Percentiles rank a stretch among this genome's conserved stretches.
Evolutionary conservation across 2,888 invertebrate genomes (phyloP).

Genomic region (Microctonus aethiopoides): DNA sequence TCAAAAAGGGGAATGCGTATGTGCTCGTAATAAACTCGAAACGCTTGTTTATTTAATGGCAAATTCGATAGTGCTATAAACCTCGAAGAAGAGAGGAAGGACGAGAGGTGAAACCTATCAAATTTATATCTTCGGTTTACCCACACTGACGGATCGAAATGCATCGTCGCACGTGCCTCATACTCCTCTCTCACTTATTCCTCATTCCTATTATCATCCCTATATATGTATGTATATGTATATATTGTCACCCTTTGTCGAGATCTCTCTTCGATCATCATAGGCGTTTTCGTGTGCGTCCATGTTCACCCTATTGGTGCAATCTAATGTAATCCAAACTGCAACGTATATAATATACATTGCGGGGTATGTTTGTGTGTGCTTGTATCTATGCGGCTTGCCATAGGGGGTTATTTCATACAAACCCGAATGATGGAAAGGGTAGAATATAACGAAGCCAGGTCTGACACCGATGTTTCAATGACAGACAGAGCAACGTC

Average conservation of each 20-base stretch:
- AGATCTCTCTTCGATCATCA: conserved; percentile 6
- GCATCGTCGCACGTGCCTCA: conserved; percentile 57
- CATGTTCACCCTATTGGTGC: conserved; percentile 55
- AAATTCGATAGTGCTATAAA: conserved; percentile 67
- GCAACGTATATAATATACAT: conserved; percentile 54
- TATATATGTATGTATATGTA: too few relatives aligned
- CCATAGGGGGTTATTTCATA: conserved; percentile 28
- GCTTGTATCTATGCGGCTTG: conserved; percentile 25
- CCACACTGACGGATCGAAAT: conserved; percentile 67
- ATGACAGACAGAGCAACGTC: conserved; percentile 57
- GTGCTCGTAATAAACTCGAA: conserved; percentile 62
- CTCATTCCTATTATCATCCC: neutral
- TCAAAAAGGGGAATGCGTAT: conserved; percentile 29
- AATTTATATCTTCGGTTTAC: conserved; percentile 67
- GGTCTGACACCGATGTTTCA: conserved; percentile 40
- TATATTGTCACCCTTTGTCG: neutral
- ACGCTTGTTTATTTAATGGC: conserved; percentile 67
- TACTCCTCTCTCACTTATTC: conserved; percentile 32
- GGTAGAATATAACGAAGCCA: conserved; percentile 43
- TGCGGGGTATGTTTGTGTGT: conserved; percentile 20
- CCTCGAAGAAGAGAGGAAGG: conserved; percentile 57
- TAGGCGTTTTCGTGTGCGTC: conserved; percentile 38
- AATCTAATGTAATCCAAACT: conserved; percentile 59
- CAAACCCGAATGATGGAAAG: conserved; percentile 27
- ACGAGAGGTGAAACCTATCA: conserved; percentile 62